Base-by-base conservation (phyloP, 2,888 invertebrate genomes). In the Acrobasis suavella region DNA sequence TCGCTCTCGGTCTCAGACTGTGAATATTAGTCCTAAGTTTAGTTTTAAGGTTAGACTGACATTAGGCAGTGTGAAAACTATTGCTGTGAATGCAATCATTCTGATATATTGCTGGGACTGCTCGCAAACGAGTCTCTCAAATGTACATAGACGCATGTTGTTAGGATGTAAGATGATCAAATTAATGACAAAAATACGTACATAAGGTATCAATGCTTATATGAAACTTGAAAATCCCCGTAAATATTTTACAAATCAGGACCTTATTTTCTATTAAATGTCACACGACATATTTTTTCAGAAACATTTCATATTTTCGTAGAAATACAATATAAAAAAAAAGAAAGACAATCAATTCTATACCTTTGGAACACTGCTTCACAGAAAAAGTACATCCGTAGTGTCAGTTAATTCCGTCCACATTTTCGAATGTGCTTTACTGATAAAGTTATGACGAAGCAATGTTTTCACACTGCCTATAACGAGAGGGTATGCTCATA, bases 401-500 rank as follows among this genome's bases (percentile, higher is more conserved):
- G 72, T 75, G 75, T 80, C 80, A 85, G 77, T 79, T 72, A 80
- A 86, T 83, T 91, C 91, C 91, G 91, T 91, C 91, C 91, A 89
- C 87, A 88, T 89, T 86, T 83, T 82, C 81, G 82, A 80, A 86
- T 87, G 85, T 87, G 85, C 81, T 79, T 75, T 77, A 75, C 73
- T 71, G 70, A 71, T 73, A 77, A 69, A 70, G 74, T 69, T 62
- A 65, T 64, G 65, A 73, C 63, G 68, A 72, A 72, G 72, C 74
- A 83, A 83, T 82, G 80, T 85, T 87, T 86, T 82, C 86, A 80
- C 86, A 82, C 85, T 83, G 84, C 77, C 72, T 72, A 70, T 74
- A 72, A 72, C 68, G 69, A 70, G 71, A 68, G 71, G 70, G 74
- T 74, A 73, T 72, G 70, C 64, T 22, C 6, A 56, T 22, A 56